Percentiles rank a stretch among this genome's conserved stretches.
Evolutionary conservation across 1,140 invertebrate genomes (phyloP).

Genomic region (Rhyacophila brunnea): DNA sequence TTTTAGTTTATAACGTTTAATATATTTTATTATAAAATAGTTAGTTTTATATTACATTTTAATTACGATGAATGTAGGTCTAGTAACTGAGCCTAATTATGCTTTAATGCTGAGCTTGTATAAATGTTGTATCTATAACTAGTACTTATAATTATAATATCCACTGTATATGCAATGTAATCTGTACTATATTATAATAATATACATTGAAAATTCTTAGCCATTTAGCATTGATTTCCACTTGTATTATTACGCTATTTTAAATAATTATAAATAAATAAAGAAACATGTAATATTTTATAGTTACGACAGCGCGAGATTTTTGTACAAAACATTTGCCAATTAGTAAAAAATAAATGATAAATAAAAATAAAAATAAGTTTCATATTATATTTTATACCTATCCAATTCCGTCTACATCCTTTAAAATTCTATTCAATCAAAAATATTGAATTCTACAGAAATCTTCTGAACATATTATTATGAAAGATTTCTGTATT

Average conservation of each 20-base stretch:
- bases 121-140: slow-evolving; percentile 12
- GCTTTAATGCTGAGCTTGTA: slow-evolving; percentile 20
- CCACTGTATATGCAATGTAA: not conserved
- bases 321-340: slow-evolving; percentile 27
- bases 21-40: too few species aligned
- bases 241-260: not conserved
- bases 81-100: not conserved
- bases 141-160: not conserved
- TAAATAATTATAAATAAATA: not conserved
- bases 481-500: too few species aligned
- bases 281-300: slow-evolving; percentile 13
- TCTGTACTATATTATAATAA: slow-evolving; percentile 4
- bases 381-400: too few species aligned
- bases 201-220: not conserved
- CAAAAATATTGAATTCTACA: too few species aligned
- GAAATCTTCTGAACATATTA: too few species aligned
- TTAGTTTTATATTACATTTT: too few species aligned
- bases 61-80: too few species aligned
- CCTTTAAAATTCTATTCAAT: too few species aligned
- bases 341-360: slow-evolving; percentile 17
- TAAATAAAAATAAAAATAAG: too few species aligned
- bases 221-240: slow-evolving; percentile 5
- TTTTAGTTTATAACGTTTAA: too few species aligned
- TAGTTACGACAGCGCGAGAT: slow-evolving; percentile 2
- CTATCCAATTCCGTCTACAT: too few species aligned